Evolutionary conservation across 2,113 vertebrate genomes (phyloP), one percentile per base, ranked within the genome.

Genomic region (Triplophysa tibetana): DNA sequence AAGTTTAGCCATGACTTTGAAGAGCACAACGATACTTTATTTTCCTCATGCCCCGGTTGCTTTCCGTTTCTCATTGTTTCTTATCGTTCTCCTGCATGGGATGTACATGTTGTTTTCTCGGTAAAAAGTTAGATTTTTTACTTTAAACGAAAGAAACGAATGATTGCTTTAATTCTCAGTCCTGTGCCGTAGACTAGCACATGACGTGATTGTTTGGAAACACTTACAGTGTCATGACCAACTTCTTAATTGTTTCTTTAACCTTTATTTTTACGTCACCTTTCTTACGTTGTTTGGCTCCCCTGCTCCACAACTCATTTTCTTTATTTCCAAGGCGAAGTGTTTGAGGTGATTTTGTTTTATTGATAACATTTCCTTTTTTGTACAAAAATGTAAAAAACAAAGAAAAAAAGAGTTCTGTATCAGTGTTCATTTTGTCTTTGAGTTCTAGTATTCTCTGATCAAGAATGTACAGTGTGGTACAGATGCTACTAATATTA

Each of bases 251-350:
- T 84, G 72, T 82, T 75, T 77, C 81, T 84, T 85, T 77, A 29
- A 54, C 81, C 70, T 88, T 79, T 67, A 24, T 83, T 82, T 60
- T 50, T 60, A 63, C 82, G 76, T 83, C 79, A 81, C 84, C 83
- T 84, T 77, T n/a, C 52, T 78, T 76, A 88, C 90, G 91, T 64
- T 74, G 70, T 85, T 82, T 87, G 81, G 24, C 26, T 73, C 63
- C 77, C 68, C 50, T 24, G 63, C 41, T 60, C 77, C 45, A 50
- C 33, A 67, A 54, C 19, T 23, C 52, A 67, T 70, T 87, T 80
- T 81, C 82, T 74, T 60, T 77, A 80, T 64, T 41, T 78, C 82
- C 81, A 74, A 10, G 64, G 79, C 78, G 62, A 82, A 83, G 63
- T 83, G 80, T 81, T 83, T 19, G 64, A 70, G 82, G 78, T 84